Percentiles rank a stretch among this genome's conserved stretches.
These are phyloP conservation scores for Ceyx erithaca DNA, from an alignment of 2,797 vertebrate species.

Conservation along the genomic window DNA sequence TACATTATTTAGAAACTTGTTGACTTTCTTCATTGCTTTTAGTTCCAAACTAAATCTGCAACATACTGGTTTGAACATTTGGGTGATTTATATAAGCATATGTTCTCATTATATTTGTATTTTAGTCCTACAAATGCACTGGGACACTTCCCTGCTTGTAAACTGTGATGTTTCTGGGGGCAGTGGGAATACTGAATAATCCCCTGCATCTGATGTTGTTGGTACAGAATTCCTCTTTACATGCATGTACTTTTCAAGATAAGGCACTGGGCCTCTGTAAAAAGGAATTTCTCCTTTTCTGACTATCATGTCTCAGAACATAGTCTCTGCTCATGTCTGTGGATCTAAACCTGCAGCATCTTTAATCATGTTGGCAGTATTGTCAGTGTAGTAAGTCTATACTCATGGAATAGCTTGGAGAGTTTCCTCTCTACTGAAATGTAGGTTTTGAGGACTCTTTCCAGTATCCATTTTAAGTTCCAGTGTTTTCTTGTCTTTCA, in stretches of 20 bases:
- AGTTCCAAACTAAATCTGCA: constrained; percentile 24
- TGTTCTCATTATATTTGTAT: background rate
- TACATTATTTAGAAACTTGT: constrained; percentile 27
- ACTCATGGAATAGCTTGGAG: background rate
- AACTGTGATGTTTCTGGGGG: background rate
- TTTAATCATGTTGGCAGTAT: background rate
- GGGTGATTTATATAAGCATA: background rate
- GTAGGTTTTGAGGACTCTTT: background rate
- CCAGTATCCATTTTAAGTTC: background rate
- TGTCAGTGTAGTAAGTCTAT: background rate
- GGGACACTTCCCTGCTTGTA: background rate
- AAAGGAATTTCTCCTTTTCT: background rate
- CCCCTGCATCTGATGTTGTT: background rate
- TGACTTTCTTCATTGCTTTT: background rate
- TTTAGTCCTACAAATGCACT: background rate
- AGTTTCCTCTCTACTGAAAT: background rate
- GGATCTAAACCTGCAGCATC: background rate
- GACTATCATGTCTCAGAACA: background rate
- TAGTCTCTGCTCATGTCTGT: background rate
- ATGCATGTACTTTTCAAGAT: background rate
- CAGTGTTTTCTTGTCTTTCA: background rate
- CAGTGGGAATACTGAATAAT: background rate
- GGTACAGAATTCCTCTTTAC: background rate
- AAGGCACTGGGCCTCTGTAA: background rate
- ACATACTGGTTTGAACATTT: background rate